Conservation (phyloP, 2,113 vertebrate genomes). For the Ellobius talpinus region DNA sequence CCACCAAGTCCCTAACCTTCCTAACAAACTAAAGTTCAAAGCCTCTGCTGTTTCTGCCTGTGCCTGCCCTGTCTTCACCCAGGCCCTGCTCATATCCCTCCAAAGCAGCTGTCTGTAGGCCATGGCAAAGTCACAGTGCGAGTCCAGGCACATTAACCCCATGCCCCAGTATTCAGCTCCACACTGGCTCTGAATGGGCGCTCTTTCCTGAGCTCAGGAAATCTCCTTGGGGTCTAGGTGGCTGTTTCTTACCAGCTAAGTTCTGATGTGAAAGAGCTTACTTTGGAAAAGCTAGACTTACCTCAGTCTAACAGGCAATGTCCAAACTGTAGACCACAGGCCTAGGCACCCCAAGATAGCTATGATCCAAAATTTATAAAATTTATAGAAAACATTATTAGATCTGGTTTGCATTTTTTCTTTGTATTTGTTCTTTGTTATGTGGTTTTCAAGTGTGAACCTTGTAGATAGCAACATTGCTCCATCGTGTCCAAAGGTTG, state of each 20-base stretch:
- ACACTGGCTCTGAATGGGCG: not conserved
- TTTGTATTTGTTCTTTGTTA: not conserved
- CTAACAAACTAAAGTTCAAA: not conserved
- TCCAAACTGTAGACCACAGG: too few relatives aligned
- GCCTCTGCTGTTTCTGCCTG: too few relatives aligned
- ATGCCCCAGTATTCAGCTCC: not conserved
- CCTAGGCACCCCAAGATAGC: not conserved
- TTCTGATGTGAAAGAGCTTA: not conserved
- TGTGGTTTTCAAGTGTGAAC: not conserved
- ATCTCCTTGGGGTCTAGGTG: not conserved
- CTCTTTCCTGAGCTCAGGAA: not conserved
- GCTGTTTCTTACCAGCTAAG: not conserved
- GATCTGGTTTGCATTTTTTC: not conserved
- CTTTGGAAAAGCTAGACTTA: not conserved
- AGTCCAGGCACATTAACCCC: not conserved
- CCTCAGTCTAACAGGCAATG: not conserved
- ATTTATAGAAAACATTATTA: not conserved
- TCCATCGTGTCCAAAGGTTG: not conserved
- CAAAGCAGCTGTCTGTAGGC: not conserved
- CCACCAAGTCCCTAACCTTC: not conserved
- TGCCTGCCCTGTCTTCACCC: rapidly evolving
- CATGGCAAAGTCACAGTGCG: not conserved
- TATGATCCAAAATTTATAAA: not conserved
- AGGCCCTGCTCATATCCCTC: not conserved
- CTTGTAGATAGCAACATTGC: not conserved